Base-by-base conservation (phyloP, 2,797 vertebrate genomes). In the Coendou prehensilis region DNA sequence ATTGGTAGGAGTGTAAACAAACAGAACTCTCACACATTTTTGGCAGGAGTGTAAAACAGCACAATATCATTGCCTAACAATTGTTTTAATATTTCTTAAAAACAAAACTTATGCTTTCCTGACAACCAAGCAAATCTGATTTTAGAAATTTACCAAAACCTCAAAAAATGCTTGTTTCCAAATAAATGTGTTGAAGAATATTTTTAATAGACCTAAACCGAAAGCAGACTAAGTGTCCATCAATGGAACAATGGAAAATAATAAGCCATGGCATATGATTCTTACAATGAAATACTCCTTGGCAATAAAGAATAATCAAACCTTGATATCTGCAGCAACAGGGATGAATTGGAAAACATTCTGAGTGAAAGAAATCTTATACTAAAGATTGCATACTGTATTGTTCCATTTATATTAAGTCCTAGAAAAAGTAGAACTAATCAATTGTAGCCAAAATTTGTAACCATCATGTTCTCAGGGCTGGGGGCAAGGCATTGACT, bases 371-470 rank as follows among this genome's bases (percentile, higher is more conserved):
- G 45, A 69, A 73, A 10, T 15, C 73, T 82, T 78, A 41, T 1
- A 63, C 2, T 79, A 79, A 75, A 86, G 14, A 30, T 61, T 57
- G 1, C 2, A 50, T 33, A 4, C 71, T 92, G 9, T 56, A 56
- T 67, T 61, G 26, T 90, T 80, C 17, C 52, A 18, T 95, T 89
- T 80, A 47, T 63, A 30, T 67, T 81, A 81, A 75, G 63, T 84
- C 57, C 26, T 64, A 71, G 86, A 81, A 82, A 3, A 94, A 41
- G 41, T 64, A 47, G 9, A 87, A 61, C 6, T 92, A 57, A 61
- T 92, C 47, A 90, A n/a, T 69, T 91, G n/a, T 76, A 89, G 89
- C 33, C 23, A 67, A 85, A 91, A n/a, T 33, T 41, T 61, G 56
- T 41, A 81, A 76, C 23, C 59, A 22, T 61, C 47, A 15, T 91